Evolutionary conservation across 2,888 invertebrate genomes (phyloP), one percentile per base, ranked within the genome.

Genomic region (Branchipolynoe longqiensis): DNA sequence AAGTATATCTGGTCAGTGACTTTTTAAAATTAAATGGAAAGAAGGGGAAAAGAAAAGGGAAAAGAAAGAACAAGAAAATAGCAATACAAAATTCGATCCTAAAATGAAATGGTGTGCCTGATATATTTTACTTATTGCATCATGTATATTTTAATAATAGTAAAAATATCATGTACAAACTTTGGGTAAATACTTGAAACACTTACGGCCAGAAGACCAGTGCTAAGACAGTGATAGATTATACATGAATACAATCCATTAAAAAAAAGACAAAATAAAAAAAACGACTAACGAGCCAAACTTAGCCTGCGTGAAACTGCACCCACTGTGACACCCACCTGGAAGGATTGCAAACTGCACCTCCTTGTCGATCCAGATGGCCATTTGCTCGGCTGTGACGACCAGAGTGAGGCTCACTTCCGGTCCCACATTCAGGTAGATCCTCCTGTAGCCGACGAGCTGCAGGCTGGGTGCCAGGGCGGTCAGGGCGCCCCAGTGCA

Each of bases 401-500:
- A 58, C 81, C 56, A 92, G 87, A 48, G 85, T 85, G 25, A 88
- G 78, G 1, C 86, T 85, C 31, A 86, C 84, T 25, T 88, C 73
- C 22, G 54, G 38, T 0, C 62, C 69, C 1, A 33, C 58, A 41
- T 36, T 33, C 14, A 87, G n/a, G 8, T 40, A 54, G 12, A 33
- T 14, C 28, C 91, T 85, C 6, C 88, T 74, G 81, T 91, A 91
- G 0, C 88, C 90, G 25, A 89, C 91, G 31, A 92, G 89, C 83
- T 91, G 91, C 36, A 89, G 81, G 38, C 88, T 84, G 2, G 92
- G 92, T 89, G 90, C 90, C 14, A 85, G 86, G 38, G 90, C 89
- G 22, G 87, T 88, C 1, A 90, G 85, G 58, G 88, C 86, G 0
- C 84, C 48, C 92, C 92, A 92, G 6, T 88, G 87, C 28, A 92